Evolutionary conservation across 2,888 invertebrate species (phyloP).

Genomic region (Mycalesis mineus): DNA sequence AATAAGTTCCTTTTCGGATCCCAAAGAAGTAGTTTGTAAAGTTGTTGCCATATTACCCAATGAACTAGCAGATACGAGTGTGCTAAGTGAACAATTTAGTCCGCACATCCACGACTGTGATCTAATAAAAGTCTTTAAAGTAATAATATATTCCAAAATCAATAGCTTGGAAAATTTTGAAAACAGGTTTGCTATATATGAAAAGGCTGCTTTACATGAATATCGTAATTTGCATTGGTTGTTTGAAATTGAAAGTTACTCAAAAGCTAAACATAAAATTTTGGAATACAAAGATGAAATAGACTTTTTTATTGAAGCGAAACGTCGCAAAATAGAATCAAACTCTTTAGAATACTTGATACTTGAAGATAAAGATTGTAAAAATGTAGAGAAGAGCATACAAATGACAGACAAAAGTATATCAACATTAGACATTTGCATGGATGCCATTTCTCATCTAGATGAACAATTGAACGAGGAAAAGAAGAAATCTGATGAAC

Average conservation of each 20-base stretch:
- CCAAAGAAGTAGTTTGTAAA: constrained; percentile 70
- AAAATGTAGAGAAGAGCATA: constrained; percentile 57
- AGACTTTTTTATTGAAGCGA: constrained; percentile 55
- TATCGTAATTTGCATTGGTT: constrained; percentile 80
- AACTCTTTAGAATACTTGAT: constrained; percentile 59
- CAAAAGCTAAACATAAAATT: constrained; percentile 58
- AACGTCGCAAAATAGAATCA: constrained; percentile 63
- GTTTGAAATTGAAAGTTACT: constrained; percentile 58
- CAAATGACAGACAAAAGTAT: constrained; percentile 53
- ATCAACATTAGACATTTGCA: constrained; percentile 51
- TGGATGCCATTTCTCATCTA: constrained; percentile 60
- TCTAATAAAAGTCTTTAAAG: constrained; percentile 75
- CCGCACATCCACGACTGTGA: constrained; percentile 61
- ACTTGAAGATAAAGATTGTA: constrained; percentile 61
- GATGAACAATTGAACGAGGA: constrained; percentile 69
- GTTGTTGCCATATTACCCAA: constrained; percentile 64
- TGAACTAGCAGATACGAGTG: constrained; percentile 56
- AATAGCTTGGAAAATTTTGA: constrained; percentile 64
- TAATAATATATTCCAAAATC: constrained; percentile 76
- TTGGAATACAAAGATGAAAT: constrained; percentile 58
- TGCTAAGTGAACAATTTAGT: constrained; percentile 55
- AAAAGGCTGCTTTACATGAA: constrained; percentile 69
- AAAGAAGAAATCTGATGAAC: constrained; percentile 60
- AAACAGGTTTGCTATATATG: constrained; percentile 76
- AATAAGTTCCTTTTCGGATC: constrained; percentile 68